Evolutionary conservation across 2,113 vertebrate species (phyloP).

Genomic region (Ailurus styani): DNA sequence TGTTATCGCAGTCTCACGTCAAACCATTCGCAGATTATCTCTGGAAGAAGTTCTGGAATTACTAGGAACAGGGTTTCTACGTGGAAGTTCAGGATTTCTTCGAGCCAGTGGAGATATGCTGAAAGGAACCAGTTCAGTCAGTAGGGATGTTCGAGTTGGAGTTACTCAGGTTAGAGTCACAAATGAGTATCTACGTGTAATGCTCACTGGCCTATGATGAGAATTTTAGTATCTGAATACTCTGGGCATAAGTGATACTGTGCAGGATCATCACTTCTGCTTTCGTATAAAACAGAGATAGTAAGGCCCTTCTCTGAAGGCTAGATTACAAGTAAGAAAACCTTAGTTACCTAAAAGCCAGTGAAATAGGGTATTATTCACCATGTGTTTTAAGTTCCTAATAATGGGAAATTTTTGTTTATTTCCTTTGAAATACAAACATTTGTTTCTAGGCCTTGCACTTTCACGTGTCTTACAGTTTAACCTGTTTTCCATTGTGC

Average conservation of each 20-base stretch:
- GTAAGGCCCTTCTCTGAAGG: constrained; percentile 1
- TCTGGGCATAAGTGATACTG: neutral
- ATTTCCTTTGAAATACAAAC: constrained; percentile 17
- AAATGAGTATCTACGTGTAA: neutral
- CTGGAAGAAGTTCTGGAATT: constrained; percentile 92
- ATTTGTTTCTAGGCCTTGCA: neutral
- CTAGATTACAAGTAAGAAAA: neutral
- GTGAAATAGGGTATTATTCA: neutral
- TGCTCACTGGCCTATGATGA: neutral
- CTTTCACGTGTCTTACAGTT: constrained; percentile 4
- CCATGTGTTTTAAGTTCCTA: constrained; percentile 5
- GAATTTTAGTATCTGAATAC: constrained; percentile 12
- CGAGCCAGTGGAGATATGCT: constrained; percentile 93
- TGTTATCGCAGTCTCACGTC: constrained; percentile 77
- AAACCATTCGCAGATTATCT: constrained; percentile 79
- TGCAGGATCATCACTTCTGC: neutral
- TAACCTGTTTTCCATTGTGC: constrained; percentile 20
- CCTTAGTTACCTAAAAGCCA: neutral
- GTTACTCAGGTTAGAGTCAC: constrained; percentile 89
- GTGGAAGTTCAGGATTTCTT: constrained; percentile 91
- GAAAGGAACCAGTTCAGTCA: constrained; percentile 91
- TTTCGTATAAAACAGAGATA: neutral
- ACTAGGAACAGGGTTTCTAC: constrained; percentile 90
- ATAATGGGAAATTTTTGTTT: neutral
- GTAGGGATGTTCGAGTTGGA: constrained; percentile 90